Evolutionary conservation across 2,797 vertebrate species (phyloP).

Genomic region (Craterocephalus amniculus): DNA sequence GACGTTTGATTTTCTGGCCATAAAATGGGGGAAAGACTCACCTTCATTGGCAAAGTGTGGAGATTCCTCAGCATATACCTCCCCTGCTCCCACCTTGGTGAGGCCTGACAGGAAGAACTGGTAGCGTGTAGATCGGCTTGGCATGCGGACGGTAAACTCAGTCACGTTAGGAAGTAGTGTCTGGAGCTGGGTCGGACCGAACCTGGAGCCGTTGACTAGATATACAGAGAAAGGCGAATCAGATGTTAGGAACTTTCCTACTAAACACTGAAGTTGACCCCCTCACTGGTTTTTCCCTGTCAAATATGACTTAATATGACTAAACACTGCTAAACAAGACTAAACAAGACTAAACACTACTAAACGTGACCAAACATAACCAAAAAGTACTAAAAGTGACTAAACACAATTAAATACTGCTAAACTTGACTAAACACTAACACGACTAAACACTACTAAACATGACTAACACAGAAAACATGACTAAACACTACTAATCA

Average conservation of each 20-base stretch:
- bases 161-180: constrained; percentile 90
- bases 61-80: constrained; percentile 83
- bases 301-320: too few species aligned
- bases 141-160: constrained; percentile 83
- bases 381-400: too few species aligned
- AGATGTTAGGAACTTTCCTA: neutral
- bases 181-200: constrained; percentile 80
- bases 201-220: constrained; percentile 90
- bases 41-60: constrained; percentile 91
- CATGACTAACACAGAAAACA: too few species aligned
- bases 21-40: constrained; percentile 62
- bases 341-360: too few species aligned
- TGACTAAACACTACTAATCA: too few species aligned
- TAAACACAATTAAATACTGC: too few species aligned
- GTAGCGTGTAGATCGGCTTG: constrained; percentile 88
- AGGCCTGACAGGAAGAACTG: constrained; percentile 89
- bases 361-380: too few species aligned
- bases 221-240: constrained; percentile 4
- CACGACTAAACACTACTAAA: too few species aligned
- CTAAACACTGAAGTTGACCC: neutral
- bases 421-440: too few species aligned
- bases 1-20: neutral
- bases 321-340: too few species aligned
- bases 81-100: constrained; percentile 90
- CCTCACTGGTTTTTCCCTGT: too few species aligned